These are phyloP conservation scores for Tanypteryx hageni DNA, from an alignment of 2,888 invertebrate species.

Conservation along the genomic window DNA sequence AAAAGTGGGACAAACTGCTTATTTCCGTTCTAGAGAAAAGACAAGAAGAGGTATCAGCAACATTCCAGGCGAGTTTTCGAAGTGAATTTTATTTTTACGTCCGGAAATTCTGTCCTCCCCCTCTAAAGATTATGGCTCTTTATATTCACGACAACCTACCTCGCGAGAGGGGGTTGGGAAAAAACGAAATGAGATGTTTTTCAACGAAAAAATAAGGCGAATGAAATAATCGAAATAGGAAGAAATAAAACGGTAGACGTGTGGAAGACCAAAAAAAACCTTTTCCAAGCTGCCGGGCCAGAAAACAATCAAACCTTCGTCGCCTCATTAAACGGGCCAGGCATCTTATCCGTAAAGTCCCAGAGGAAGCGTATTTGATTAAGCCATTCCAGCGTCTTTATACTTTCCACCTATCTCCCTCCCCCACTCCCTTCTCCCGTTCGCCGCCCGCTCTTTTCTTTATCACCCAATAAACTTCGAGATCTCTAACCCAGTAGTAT, in stretches of 20 bases:
- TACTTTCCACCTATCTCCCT: neutral
- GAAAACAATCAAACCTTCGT: conserved; percentile 60
- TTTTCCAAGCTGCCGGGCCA: neutral
- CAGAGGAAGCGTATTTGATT: conserved; percentile 49
- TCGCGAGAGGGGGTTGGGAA: neutral
- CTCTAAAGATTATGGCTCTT: neutral
- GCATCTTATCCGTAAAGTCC: conserved; percentile 37
- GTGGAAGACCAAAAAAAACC: neutral
- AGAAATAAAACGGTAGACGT: neutral
- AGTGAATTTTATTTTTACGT: neutral
- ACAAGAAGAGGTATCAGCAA: neutral
- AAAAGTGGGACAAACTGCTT: conserved; percentile 38
- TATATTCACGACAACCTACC: neutral
- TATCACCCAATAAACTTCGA: conserved; percentile 42
- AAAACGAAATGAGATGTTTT: neutral
- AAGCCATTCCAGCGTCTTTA: conserved; percentile 26
- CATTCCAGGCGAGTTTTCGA: conserved; percentile 15
- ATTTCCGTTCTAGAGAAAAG: neutral
- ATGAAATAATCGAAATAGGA: neutral
- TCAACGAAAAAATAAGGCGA: neutral
- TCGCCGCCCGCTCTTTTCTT: neutral
- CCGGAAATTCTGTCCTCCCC: neutral
- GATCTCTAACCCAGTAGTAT: conserved; percentile 26
- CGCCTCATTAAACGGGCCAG: conserved; percentile 48
- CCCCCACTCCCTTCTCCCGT: neutral